Evolutionary conservation across 2,113 vertebrate species (phyloP).

Genomic region (Prionailurus bengalensis): DNA sequence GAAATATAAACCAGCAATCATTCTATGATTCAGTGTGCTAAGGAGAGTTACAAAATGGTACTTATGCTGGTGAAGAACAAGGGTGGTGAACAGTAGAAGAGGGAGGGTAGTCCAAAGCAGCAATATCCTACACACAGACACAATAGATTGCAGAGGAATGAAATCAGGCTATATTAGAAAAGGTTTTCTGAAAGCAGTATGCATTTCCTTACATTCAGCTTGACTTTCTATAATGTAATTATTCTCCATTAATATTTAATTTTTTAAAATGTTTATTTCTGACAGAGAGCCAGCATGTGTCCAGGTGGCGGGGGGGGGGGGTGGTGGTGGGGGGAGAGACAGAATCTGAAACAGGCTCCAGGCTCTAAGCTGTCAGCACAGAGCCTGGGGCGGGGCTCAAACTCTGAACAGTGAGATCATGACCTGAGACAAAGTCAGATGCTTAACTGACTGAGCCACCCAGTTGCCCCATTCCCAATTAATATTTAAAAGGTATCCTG

Average conservation of each 20-base stretch:
- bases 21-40: neutral
- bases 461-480: neutral
- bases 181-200: neutral
- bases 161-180: neutral
- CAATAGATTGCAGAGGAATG: neutral
- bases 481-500: neutral
- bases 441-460: no score
- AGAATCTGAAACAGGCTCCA: no score
- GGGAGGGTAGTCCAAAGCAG: neutral
- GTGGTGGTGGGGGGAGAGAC: rapidly evolving
- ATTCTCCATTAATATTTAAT: neutral
- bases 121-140: neutral
- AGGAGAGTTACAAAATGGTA: neutral
- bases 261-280: no score
- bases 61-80: neutral
- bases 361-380: no score
- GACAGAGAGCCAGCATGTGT: no score
- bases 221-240: neutral
- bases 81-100: neutral
- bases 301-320: no score
- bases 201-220: neutral
- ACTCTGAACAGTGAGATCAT: no score
- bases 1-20: neutral
- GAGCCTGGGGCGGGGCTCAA: no score
- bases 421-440: no score